Conservation (phyloP, 2,888 invertebrate genomes). For the Limnephilus marmoratus region DNA sequence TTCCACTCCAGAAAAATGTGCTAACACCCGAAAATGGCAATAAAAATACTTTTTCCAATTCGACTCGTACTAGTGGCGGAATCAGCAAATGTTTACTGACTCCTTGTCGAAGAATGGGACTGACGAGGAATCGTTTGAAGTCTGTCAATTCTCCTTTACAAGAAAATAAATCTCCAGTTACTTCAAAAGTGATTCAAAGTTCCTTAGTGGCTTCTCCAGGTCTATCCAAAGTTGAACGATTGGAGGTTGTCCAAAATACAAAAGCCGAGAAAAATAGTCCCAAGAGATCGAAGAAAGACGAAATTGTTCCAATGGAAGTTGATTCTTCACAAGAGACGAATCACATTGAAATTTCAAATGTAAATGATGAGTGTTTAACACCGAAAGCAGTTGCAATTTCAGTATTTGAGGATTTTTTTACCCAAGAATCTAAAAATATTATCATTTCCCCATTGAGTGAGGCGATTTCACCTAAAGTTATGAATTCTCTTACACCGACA, state of each 20-base stretch:
- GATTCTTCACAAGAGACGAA: constrained; percentile 15
- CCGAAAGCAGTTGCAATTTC: background rate
- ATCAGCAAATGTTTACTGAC: constrained; percentile 77
- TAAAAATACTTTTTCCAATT: constrained; percentile 67
- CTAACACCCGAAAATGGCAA: constrained; percentile 45
- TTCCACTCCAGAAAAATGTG: background rate
- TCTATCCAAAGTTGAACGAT: background rate
- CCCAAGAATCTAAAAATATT: background rate
- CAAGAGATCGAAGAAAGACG: background rate
- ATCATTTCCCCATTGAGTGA: background rate
- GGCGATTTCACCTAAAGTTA: background rate
- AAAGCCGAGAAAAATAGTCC: background rate
- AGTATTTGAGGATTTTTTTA: background rate
- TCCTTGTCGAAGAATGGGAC: constrained; percentile 76
- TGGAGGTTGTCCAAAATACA: background rate
- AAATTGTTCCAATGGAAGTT: background rate
- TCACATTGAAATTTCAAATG: background rate
- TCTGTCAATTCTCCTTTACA: constrained; percentile 38
- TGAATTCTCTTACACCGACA: background rate
- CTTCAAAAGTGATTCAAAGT: constrained; percentile 5
- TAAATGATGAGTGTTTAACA: background rate
- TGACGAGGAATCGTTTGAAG: constrained; percentile 71
- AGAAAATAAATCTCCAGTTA: constrained; percentile 45
- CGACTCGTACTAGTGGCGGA: constrained; percentile 75
- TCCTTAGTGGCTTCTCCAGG: background rate